Base-by-base conservation (phyloP, 2,113 vertebrate species). In the Chamaetylas fuelleborni region DNA sequence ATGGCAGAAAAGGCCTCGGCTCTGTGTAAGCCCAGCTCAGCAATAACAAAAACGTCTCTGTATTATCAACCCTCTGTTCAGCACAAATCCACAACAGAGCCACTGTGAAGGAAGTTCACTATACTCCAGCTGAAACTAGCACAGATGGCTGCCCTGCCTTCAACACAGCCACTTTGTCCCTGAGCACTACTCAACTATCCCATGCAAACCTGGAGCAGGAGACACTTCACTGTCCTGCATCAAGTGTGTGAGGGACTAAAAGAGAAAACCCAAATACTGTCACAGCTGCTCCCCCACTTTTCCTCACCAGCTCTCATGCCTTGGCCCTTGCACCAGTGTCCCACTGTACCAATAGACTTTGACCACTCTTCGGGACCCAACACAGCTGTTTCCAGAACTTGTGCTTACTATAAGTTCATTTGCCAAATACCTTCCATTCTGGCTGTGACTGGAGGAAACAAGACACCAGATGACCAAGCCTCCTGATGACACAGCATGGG, bases 111-210 rank as follows among this genome's bases (percentile, higher is more conserved):
- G 51, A 66, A 66, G 23, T 45, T n/a, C 58, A 58, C 45, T 43
- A 33, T n/a, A 6, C 24, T 12, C 19, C 23, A 45, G 16, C 13
- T 60, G 28, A 51, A 74, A n/a, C 16, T 7, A 45, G 61, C 38
- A 66, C 38, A 53, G 61, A 29, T n/a, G 43, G 33, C 28, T 2
- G 1, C 45, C 4, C 28, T 77, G 50, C 34, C n/a, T 84, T 47
- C 0, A 0, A 50, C 6, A 2, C 47, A 58, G 47, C 28, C 3
- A 0, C 47, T 86, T 83, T 34, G 23, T 14, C 29, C 38, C 48
- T n/a, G 53, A 66, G 62, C 29, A 16, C 31, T 31, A 8, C 25
- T 65, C 58, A 91, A 50, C 54, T 61, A 54, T 23, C 24, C 60
- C n/a, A 34, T 6, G 20, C 58, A 65, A 86, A 64, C 38, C 58